phyloP scores from a whole-genome alignment of 2,113 vertebrate genomes.

The Neogobius melanostomus region DNA sequence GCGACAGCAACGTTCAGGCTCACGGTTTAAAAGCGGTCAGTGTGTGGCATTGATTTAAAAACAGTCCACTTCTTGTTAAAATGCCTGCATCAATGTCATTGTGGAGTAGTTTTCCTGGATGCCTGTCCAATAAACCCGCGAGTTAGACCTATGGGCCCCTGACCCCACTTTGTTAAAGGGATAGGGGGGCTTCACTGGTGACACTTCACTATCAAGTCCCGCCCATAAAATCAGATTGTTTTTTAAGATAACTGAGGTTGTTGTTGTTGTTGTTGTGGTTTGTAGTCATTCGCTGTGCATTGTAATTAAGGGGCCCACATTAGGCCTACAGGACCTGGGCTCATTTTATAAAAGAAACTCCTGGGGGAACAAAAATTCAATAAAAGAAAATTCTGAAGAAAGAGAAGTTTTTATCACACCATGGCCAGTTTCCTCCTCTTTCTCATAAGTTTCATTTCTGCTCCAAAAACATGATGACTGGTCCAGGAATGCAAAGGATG shows the following conservation, averaged over 20 bases:
- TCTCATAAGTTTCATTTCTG: not conserved
- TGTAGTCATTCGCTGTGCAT: too few species aligned
- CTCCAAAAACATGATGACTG: not conserved
- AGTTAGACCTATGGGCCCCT: conserved; percentile 41
- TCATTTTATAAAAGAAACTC: too few species aligned
- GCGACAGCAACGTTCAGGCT: not conserved
- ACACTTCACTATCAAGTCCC: conserved; percentile 10
- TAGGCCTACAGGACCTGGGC: too few species aligned
- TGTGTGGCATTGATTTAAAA: not conserved
- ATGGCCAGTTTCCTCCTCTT: too few species aligned
- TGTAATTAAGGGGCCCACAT: too few species aligned
- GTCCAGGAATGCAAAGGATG: not conserved
- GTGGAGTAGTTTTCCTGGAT: not conserved
- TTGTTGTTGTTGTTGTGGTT: too few species aligned
- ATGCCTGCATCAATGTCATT: not conserved
- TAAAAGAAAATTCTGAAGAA: too few species aligned
- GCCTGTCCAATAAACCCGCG: not conserved
- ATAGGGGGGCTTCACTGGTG: not conserved
- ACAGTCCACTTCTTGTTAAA: not conserved
- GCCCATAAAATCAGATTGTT: conserved; percentile 10
- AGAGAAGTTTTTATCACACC: too few species aligned
- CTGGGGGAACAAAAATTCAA: too few species aligned
- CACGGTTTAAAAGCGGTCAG: not conserved
- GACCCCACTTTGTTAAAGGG: conserved; percentile 41
- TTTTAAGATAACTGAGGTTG: too few species aligned